A percentile compares a stretch with the other conserved stretches of the same genome.
Conservation (phyloP, 2,113 vertebrate species). For the Apodemus speciosus region DNA sequence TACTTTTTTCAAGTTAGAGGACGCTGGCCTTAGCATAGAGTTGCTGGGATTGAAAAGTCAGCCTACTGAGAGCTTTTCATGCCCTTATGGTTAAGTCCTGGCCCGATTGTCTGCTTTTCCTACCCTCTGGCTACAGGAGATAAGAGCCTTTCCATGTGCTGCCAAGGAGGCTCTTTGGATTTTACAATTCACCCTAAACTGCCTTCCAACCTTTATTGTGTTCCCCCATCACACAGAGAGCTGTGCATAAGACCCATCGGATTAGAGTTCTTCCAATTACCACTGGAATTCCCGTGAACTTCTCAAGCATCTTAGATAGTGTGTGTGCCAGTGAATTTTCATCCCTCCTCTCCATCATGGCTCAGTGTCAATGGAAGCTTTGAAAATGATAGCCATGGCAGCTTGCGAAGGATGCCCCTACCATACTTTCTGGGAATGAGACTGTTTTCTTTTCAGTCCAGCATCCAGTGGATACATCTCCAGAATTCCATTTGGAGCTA, state of each 20-base stretch:
- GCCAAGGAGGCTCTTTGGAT: background rate
- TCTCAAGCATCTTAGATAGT: background rate
- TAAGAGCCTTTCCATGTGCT: conserved; percentile 39
- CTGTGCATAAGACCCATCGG: background rate
- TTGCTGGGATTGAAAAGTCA: conserved; percentile 5
- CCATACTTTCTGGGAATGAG: background rate
- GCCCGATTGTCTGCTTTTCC: background rate
- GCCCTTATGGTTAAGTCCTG: conserved; percentile 15
- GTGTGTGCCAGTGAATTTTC: background rate
- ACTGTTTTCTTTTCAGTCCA: background rate
- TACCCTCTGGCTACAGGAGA: conserved; percentile 24
- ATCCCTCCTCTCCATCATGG: background rate
- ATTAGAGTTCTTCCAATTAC: background rate
- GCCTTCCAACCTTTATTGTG: background rate
- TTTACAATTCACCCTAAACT: conserved; percentile 33
- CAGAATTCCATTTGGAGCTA: background rate
- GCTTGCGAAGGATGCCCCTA: background rate
- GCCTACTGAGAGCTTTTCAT: background rate
- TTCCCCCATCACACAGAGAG: background rate
- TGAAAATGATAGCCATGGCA: background rate
- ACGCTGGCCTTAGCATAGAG: background rate
- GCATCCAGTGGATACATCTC: background rate
- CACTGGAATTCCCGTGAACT: background rate
- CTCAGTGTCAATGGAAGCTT: background rate
- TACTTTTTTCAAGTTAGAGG: background rate